Evolutionary conservation across 2,113 vertebrate genomes (phyloP).

Genomic region (Trinectes maculatus): DNA sequence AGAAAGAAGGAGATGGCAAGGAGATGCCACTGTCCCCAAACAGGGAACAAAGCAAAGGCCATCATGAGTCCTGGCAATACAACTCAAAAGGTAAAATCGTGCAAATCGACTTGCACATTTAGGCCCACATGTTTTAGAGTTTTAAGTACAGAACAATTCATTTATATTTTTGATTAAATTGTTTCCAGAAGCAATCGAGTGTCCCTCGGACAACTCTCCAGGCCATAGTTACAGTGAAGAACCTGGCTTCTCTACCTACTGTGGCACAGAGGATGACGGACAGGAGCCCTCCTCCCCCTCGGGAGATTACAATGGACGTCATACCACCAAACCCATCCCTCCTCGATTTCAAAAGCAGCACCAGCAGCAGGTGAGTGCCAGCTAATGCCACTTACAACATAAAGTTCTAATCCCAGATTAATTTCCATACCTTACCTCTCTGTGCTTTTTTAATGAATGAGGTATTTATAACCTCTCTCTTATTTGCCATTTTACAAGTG

Average conservation of each 20-base stretch:
- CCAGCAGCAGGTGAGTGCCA: slow-evolving; percentile 40
- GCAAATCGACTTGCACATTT: background rate
- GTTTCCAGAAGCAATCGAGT: slow-evolving; percentile 68
- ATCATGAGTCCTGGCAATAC: slow-evolving; percentile 83
- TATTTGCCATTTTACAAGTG: too few relatives aligned
- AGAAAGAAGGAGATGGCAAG: slow-evolving; percentile 77
- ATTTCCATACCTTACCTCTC: too few relatives aligned
- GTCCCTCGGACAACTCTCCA: slow-evolving; percentile 76
- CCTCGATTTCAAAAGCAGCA: slow-evolving; percentile 91
- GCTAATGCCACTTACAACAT: slow-evolving; percentile 1
- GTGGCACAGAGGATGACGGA: slow-evolving; percentile 87
- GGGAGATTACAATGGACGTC: slow-evolving; percentile 88
- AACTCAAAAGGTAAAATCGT: slow-evolving; percentile 83
- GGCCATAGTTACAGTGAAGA: slow-evolving; percentile 84
- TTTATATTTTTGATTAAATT: background rate
- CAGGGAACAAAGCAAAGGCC: slow-evolving; percentile 75
- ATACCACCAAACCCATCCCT: slow-evolving; percentile 86
- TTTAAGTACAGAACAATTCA: background rate
- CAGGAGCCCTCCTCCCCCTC: slow-evolving; percentile 85
- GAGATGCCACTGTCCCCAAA: slow-evolving; percentile 78
- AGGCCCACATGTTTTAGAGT: background rate
- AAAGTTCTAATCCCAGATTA: slow-evolving; percentile 21
- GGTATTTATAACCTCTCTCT: too few relatives aligned
- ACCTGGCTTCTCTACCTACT: slow-evolving; percentile 73
- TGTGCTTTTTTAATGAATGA: too few relatives aligned